Conservation (phyloP, 2,113 vertebrate species). For the Antidorcas marsupialis region DNA sequence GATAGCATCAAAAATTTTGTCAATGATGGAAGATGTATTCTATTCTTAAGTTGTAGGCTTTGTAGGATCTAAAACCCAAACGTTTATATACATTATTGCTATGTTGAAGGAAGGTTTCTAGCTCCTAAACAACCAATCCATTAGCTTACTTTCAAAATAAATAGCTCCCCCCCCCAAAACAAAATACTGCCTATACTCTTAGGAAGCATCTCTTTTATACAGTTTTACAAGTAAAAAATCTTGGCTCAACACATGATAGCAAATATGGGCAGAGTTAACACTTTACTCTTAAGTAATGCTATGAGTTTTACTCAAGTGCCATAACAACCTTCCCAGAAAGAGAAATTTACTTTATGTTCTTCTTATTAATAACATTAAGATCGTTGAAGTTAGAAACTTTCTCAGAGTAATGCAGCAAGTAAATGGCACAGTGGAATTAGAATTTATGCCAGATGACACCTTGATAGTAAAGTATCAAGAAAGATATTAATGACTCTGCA, state of each 20-base stretch:
- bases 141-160: slow-evolving; percentile 8
- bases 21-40: background rate
- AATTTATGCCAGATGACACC: background rate
- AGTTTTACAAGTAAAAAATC: background rate
- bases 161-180: background rate
- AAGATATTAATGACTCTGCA: background rate
- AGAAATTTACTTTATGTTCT: background rate
- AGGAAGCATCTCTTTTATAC: background rate
- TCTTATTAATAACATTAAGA: background rate
- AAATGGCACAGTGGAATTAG: background rate
- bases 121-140: background rate
- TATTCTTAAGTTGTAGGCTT: background rate
- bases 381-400: background rate
- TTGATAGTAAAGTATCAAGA: background rate
- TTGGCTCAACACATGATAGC: background rate
- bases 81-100: background rate
- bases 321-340: background rate
- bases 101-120: background rate
- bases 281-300: background rate
- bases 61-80: background rate
- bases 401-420: background rate
- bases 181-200: background rate
- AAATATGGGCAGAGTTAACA: background rate
- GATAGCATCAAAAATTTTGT: background rate
- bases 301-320: background rate